A percentile compares a stretch with the other conserved stretches of the same genome.
Conservation (phyloP, 2,888 invertebrate genomes). For the Rhopalosiphum nymphaeae region DNA sequence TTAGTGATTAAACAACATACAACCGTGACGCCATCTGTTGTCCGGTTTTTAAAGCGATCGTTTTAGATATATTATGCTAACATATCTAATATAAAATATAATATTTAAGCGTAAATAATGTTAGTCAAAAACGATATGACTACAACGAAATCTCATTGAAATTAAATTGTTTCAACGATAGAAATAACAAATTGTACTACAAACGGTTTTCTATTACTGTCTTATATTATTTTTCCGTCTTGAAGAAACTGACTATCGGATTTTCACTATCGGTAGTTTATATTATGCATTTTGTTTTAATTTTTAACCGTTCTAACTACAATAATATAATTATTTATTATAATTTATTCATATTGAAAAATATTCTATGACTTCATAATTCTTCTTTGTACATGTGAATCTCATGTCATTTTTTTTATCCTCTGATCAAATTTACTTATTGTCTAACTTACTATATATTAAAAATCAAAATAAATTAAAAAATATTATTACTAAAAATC, state of each 20-base stretch:
- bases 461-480: neutral
- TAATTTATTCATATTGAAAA: neutral
- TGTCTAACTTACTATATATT: neutral
- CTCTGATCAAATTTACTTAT: no score
- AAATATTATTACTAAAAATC: neutral
- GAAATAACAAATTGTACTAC: neutral
- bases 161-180: neutral
- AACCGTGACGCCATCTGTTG: neutral
- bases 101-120: neutral
- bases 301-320: neutral
- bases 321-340: conserved; percentile 5
- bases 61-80: neutral
- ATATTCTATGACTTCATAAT: neutral
- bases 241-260: neutral
- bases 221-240: neutral
- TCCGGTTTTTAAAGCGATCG: neutral
- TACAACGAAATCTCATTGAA: neutral
- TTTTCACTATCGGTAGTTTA: neutral
- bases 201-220: neutral
- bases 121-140: neutral
- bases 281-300: neutral
- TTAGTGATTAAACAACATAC: neutral
- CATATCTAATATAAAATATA: neutral
- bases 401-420: no score
- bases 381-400: no score